Evolutionary conservation across 2,797 vertebrate genomes (phyloP).

Genomic region (Gymnothorax javanicus): DNA sequence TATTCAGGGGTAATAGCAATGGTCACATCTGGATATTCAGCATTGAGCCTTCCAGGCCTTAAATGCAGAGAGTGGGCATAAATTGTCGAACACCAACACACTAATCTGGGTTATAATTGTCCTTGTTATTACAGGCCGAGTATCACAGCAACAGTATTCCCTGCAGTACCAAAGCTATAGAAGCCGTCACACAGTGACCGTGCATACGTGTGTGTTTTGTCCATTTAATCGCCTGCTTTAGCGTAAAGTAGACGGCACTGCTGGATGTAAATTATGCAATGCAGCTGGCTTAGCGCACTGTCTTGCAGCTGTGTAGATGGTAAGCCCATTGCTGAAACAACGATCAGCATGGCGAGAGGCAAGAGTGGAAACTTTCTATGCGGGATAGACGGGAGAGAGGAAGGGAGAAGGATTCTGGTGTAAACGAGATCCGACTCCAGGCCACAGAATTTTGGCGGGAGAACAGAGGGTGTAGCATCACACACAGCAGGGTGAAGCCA

Average conservation of each 20-base stretch:
- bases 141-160: constrained; percentile 47
- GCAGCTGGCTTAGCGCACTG: neutral
- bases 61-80: constrained; percentile 52
- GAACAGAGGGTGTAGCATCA: neutral
- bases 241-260: too few species aligned
- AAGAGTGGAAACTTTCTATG: neutral
- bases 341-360: constrained; percentile 21
- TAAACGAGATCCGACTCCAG: constrained; percentile 12
- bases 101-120: constrained; percentile 51
- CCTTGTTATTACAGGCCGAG: constrained; percentile 52
- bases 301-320: neutral
- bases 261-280: neutral
- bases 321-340: constrained; percentile 21
- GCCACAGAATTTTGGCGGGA: neutral
- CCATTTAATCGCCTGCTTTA: constrained; percentile 30
- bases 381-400: neutral
- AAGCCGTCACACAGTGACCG: constrained; percentile 5
- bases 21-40: constrained; percentile 67
- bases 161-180: constrained; percentile 29
- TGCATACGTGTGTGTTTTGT: neutral
- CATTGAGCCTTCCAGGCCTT: constrained; percentile 38
- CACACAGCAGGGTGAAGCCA: neutral
- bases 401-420: neutral
- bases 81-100: constrained; percentile 49
- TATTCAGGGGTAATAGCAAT: constrained; percentile 54